Conservation (phyloP, 2,113 vertebrate genomes). For the Panurus biarmicus region DNA sequence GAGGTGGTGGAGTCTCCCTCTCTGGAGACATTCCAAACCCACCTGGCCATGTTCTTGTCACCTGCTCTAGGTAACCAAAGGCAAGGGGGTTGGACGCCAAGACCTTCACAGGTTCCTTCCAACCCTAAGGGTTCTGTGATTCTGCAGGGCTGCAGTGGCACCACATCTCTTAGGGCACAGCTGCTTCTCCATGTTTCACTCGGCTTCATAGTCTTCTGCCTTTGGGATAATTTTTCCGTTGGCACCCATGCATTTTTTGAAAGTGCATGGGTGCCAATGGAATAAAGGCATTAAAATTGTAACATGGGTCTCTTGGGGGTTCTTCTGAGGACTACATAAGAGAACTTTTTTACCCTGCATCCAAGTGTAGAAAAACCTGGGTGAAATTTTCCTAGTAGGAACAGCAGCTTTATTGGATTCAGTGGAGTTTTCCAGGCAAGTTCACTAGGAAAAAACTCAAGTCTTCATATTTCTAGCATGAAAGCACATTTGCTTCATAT, state of each 20-base stretch:
- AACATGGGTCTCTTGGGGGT: too few relatives aligned
- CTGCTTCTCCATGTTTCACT: rapidly evolving
- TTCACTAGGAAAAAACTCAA: background rate
- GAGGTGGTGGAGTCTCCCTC: background rate
- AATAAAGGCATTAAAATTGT: too few relatives aligned
- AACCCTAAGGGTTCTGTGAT: background rate
- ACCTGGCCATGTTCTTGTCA: background rate
- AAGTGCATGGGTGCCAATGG: background rate
- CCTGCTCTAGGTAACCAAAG: background rate
- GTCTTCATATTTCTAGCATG: background rate
- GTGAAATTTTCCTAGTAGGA: background rate
- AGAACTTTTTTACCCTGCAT: background rate
- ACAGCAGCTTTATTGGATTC: background rate
- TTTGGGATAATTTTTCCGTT: background rate
- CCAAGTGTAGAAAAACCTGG: background rate
- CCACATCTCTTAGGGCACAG: background rate
- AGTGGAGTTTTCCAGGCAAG: background rate
- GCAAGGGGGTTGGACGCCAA: background rate
- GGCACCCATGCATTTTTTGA: background rate
- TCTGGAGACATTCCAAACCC: background rate
- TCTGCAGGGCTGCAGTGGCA: background rate
- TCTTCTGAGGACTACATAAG: background rate
- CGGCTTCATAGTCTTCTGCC: background rate
- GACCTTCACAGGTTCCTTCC: background rate
- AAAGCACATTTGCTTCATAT: background rate